Conservation (phyloP, 1,140 invertebrate genomes). For the Bombus pascuorum region DNA sequence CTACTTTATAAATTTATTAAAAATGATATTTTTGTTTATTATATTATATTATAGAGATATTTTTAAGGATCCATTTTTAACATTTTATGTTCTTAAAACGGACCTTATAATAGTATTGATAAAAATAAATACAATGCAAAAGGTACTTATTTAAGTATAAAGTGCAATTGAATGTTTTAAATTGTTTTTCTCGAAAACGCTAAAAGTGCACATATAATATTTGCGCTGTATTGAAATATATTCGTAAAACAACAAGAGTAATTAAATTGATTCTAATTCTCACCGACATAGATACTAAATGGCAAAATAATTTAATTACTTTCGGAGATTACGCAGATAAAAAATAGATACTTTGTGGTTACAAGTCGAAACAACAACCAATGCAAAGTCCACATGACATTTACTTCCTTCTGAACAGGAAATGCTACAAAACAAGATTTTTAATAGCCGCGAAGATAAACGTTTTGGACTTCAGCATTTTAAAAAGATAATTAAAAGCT, state of each 20-base stretch:
- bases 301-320: too few species aligned
- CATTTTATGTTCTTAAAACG: too few species aligned
- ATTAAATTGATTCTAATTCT: background rate
- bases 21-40: too few species aligned
- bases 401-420: constrained; percentile 1
- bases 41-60: too few species aligned
- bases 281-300: background rate
- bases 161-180: too few species aligned
- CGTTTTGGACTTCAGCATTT: background rate
- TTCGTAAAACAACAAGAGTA: background rate
- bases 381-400: constrained; percentile 15
- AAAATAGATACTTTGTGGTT: constrained; percentile 11
- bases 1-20: too few species aligned
- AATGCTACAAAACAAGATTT: background rate
- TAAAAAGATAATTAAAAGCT: background rate
- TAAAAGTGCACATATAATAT: too few species aligned
- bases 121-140: too few species aligned
- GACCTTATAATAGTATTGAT: too few species aligned
- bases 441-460: background rate
- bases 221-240: background rate
- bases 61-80: too few species aligned
- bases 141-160: too few species aligned
- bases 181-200: too few species aligned
- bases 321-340: background rate
- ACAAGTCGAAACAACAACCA: background rate